Base-by-base conservation (phyloP, 2,113 vertebrate genomes). In the Pterocles burchelli region DNA sequence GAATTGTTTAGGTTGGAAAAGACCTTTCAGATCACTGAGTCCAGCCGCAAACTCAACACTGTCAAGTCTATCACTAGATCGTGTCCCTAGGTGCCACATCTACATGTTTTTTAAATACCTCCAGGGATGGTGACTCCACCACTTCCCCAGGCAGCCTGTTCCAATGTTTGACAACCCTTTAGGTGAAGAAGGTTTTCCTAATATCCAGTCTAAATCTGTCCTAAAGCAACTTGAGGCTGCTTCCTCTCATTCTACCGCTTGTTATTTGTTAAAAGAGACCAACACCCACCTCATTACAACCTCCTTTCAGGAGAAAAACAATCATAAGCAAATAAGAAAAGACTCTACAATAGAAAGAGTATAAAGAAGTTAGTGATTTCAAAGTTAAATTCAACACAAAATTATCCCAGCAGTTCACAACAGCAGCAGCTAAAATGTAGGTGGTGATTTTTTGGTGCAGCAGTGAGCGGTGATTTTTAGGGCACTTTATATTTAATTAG, bases 361-460 rank as follows among this genome's bases (percentile, higher is more conserved):
- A 83, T 33, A 34, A 70, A 62, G 43, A 70, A 77, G 34, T 43
- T 59, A 59, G 46, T 7, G 77, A 67, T 82, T 93, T 71, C 38
- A 89, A 93, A 94, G 81, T 85, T 78, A 93, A 73, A 84, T 87
- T 95, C 87, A 91, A 89, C 65, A 80, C 45, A 66, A 76, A 90
- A 65, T 94, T 7, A 55, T 91, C 33, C 38, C 58, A 80, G 38
- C 31, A 49, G 51, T 49, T 94, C 74, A 89, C 52, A 92, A 84
- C 22, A 87, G 33, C 62, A 92, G n/a, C 65, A 95, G 34, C 34
- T 80, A 89, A 93, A 81, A 95, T 34, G 80, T 82, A 91, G 75
- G 73, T 78, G 81, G 92, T 80, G 46, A 85, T 73, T 78, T 90
- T 92, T 85, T 75, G 49, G n/a, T 75, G 58, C 62, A 87, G 38